Evolutionary conservation across 2,113 vertebrate genomes (phyloP), one percentile per base, ranked within the genome.

Genomic region (Percina caprodes): DNA sequence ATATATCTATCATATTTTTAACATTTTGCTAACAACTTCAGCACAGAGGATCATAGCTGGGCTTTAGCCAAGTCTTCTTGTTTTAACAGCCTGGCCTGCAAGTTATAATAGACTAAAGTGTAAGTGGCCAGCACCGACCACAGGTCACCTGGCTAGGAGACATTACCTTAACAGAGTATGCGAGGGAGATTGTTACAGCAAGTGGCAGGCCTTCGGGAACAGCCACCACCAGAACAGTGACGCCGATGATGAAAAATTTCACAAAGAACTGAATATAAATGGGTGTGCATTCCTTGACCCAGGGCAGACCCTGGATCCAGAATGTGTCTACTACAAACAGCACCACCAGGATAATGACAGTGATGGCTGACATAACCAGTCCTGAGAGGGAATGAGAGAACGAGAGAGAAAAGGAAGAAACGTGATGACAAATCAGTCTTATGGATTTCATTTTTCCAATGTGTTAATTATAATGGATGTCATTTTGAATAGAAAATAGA

Each of bases 161-260:
- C 88, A 96, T 90, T 95, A 99, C 98, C 96, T 99, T 99, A 67
- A 99, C 98, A 39, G 98, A 99, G 78, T 99, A 99, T 51, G 98
- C 98, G 93, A 99, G 91, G 19, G 98, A 99, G 92, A 99, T 99
- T 35, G 98, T 99, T 51, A 99, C 98, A 51, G 98, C 98, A 60
- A 99, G 96, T 2, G 98, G 98, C 89, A 99, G 97, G 86, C 98
- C 98, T 93, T 99, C 98, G 12, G 98, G 98, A 56, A 99, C 98
- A 0, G 98, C 98, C 63, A 99, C 98, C 87, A 99, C 98, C 87
- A 99, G 91, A 65, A 99, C 98, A 1, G 98, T 99, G 74, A 99
- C 98, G 76, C 98, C 98, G 77, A 99, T 99, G 92, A 99, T 99
- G 94, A 99, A 99, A 95, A 99, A 99, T 91, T 99, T 99, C 69